Conservation (phyloP, 2,888 invertebrate species). For the Lissonota sp. region DNA sequence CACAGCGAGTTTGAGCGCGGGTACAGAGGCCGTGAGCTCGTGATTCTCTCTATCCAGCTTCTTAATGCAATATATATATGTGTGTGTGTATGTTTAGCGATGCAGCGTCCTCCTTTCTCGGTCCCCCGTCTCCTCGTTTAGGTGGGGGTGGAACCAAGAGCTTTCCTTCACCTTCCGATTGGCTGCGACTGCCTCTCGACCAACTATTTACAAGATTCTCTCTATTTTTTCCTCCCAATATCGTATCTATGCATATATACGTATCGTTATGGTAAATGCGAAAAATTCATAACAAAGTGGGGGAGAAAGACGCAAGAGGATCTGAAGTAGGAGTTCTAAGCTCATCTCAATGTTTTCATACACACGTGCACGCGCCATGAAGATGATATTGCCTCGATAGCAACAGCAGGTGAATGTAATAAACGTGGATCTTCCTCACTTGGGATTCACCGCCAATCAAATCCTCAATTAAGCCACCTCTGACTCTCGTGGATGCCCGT, state of each 20-base stretch:
- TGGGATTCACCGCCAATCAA: constrained; percentile 58
- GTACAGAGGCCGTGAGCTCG: constrained; percentile 34
- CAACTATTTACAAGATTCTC: constrained; percentile 45
- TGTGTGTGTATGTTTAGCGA: constrained; percentile 65
- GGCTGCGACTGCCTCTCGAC: constrained; percentile 36
- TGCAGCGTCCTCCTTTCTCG: constrained; percentile 75
- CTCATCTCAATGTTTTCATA: too few species aligned
- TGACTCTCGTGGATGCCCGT: constrained; percentile 25
- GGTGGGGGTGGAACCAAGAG: constrained; percentile 64
- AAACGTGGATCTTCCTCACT: constrained; percentile 41
- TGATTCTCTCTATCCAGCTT: constrained; percentile 43
- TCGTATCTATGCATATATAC: background rate
- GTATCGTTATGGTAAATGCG: constrained; percentile 2
- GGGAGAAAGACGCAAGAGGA: constrained; percentile 20
- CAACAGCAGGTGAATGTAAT: constrained; percentile 38
- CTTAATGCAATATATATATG: constrained; percentile 33
- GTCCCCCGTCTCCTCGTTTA: constrained; percentile 39
- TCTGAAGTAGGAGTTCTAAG: too few species aligned
- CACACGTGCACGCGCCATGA: constrained; percentile 4
- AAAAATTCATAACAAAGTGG: constrained; percentile 19
- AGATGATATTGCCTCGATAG: constrained; percentile 30
- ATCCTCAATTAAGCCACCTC: constrained; percentile 60
- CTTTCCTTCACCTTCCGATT: constrained; percentile 65
- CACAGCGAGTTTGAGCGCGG: constrained; percentile 22
- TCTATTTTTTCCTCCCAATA: constrained; percentile 37